Base-by-base conservation (phyloP, 2,113 vertebrate genomes). In the Manacus vitellinus region DNA sequence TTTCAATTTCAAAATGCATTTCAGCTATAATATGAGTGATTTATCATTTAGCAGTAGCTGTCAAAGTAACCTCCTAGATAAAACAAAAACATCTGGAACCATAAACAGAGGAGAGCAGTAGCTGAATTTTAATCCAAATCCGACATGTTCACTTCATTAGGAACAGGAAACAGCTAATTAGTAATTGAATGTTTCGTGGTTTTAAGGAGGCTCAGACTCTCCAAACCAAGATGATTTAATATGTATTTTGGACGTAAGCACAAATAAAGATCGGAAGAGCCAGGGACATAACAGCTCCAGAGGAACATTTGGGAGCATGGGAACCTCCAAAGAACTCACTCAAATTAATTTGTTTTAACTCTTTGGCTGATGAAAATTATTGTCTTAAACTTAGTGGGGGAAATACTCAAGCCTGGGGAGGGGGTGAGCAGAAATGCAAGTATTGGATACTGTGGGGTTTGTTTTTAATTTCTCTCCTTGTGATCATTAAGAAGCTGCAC, bases 31-130 rank as follows among this genome's bases (percentile, higher is more conserved):
- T 98, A 98, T 97, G 96, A 98, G 98, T 98, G 98, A 99, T 98
- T 98, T 98, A 98, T 99, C 98, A 98, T 98, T 98, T 98, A 98
- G 98, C 96, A 82, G 96, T 97, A 97, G 98, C 98, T 98, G 98
- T 98, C 98, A 98, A 97, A 98, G 95, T 97, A 98, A 98, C 98
- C 96, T 97, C 97, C 81, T 90, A 98, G 98, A 98, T 98, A 98
- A 98, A 98, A 98, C 97, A 98, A 97, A 98, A 98, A 98, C 98
- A 98, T 98, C 98, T 98, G 98, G 98, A 98, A 98, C 95, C 94
- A 97, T 98, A 98, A 98, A 98, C 97, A 98, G 95, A 97, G 59
- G 93, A 97, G 96, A 96, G 95, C 96, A 78, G 95, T 97, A 97
- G 97, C 96, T 98, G 98, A 98, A 98, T 98, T 97, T 98, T 98